Percentiles rank a stretch among this genome's conserved stretches.
Evolutionary conservation across 2,888 invertebrate genomes (phyloP).

Genomic region (Lepeophtheirus nordmannii): DNA sequence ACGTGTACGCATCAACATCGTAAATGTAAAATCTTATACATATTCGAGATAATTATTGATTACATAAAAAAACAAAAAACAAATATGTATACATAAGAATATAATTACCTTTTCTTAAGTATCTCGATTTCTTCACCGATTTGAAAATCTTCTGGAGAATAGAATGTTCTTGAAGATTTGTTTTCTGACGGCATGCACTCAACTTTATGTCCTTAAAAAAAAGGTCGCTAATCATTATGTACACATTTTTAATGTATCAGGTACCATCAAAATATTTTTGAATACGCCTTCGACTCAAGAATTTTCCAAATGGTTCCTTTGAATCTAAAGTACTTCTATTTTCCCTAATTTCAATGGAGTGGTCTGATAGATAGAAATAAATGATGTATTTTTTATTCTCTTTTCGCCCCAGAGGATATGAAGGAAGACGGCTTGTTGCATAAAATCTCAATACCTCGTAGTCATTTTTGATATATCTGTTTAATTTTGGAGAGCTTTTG

Average conservation of each 20-base stretch:
- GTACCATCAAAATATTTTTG: neutral
- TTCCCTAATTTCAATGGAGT: constrained; percentile 14
- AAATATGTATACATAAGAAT: no score
- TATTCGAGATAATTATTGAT: no score
- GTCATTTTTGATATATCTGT: constrained; percentile 9
- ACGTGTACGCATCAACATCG: constrained; percentile 7
- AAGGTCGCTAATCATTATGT: neutral
- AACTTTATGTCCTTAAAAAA: neutral
- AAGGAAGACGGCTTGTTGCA: constrained; percentile 7
- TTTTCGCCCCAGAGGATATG: constrained; percentile 14
- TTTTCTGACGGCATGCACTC: neutral
- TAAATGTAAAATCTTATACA: constrained; percentile 10
- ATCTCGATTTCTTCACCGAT: neutral
- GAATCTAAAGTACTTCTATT: neutral
- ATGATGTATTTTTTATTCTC: constrained; percentile 10
- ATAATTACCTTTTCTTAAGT: neutral
- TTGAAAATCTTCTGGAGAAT: neutral
- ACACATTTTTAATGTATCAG: neutral
- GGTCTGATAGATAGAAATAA: constrained; percentile 12
- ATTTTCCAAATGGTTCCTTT: constrained; percentile 3
- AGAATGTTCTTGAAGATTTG: neutral
- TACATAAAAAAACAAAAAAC: no score
- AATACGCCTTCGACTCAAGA: neutral
- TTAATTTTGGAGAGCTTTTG: neutral
- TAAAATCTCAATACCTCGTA: neutral